phyloP scores from a whole-genome alignment of 1,140 invertebrate species.

The Lamellibrachia luymesi region DNA sequence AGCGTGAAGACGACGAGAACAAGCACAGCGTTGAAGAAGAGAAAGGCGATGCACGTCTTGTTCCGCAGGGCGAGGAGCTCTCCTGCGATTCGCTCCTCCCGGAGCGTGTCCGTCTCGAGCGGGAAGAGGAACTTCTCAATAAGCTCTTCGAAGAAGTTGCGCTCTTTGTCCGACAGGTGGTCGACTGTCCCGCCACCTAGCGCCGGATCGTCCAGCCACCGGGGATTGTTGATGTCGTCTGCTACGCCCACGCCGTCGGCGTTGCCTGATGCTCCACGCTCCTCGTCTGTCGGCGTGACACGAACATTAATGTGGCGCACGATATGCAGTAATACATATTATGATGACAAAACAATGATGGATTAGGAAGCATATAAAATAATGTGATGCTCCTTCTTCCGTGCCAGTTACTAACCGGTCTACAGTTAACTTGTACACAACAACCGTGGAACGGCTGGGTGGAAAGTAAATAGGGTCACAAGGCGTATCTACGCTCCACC shows the following conservation, averaged over 20 bases:
- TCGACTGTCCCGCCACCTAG: constrained; percentile 8
- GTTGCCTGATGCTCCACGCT: background rate
- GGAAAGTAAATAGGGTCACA: too few species aligned
- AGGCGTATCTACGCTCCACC: background rate
- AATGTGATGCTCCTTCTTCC: too few species aligned
- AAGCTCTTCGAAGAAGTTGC: constrained; percentile 90
- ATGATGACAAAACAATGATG: too few species aligned
- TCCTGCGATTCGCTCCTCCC: constrained; percentile 75
- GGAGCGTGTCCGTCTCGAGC: constrained; percentile 86
- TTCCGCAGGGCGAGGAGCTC: constrained; percentile 91
- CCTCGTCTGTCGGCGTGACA: background rate
- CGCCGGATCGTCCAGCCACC: constrained; percentile 5
- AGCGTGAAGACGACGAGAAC: constrained; percentile 96
- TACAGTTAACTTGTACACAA: too few species aligned
- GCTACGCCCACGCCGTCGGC: background rate
- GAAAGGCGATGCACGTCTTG: constrained; percentile 91
- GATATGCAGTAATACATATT: background rate
- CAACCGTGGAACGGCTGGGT: too few species aligned
- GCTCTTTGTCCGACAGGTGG: constrained; percentile 32
- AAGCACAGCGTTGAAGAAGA: constrained; percentile 97
- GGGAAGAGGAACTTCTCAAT: constrained; percentile 91
- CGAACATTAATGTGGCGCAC: background rate
- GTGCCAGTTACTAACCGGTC: too few species aligned
- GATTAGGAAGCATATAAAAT: too few species aligned
- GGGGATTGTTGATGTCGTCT: background rate